Percentiles rank a stretch among this genome's conserved stretches.
Conservation (phyloP, 2,113 vertebrate species). For the Phyllostomus hastatus region DNA sequence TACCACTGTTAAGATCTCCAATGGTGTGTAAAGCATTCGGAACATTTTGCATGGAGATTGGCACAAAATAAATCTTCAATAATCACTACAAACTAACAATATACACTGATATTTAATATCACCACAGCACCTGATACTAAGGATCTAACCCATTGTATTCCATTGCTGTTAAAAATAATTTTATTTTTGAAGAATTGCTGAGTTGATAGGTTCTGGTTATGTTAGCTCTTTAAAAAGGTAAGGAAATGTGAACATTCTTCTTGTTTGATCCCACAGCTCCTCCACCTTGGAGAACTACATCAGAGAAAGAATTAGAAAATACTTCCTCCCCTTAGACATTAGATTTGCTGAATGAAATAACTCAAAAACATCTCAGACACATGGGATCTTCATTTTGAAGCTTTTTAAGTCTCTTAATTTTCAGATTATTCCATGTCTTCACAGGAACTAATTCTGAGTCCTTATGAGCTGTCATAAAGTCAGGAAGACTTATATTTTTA, state of each 20-base stretch:
- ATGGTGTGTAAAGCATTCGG: not conserved
- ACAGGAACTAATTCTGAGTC: not conserved
- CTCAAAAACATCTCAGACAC: not conserved
- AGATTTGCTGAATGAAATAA: not conserved
- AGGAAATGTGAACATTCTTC: not conserved
- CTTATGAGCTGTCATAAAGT: not conserved
- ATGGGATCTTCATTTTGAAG: constrained; percentile 34
- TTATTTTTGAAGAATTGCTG: not conserved
- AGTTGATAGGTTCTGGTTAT: not conserved
- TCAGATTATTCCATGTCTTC: not conserved
- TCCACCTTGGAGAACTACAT: not conserved
- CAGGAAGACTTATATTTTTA: not conserved
- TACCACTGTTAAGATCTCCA: not conserved
- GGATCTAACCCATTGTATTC: not conserved
- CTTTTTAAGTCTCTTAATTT: not conserved
- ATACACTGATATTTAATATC: not conserved
- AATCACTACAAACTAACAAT: not conserved
- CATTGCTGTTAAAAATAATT: not conserved
- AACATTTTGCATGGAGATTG: not conserved
- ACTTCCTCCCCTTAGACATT: not conserved
- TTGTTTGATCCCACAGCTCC: not conserved
- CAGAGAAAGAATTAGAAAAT: not conserved
- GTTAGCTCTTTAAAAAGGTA: not conserved
- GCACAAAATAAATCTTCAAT: not conserved
- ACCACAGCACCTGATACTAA: not conserved